A percentile compares a stretch with the other conserved stretches of the same genome.
These are phyloP conservation scores for Euura saliciscinereae DNA, from an alignment of 1,140 invertebrate genomes.

Conservation along the genomic window DNA sequence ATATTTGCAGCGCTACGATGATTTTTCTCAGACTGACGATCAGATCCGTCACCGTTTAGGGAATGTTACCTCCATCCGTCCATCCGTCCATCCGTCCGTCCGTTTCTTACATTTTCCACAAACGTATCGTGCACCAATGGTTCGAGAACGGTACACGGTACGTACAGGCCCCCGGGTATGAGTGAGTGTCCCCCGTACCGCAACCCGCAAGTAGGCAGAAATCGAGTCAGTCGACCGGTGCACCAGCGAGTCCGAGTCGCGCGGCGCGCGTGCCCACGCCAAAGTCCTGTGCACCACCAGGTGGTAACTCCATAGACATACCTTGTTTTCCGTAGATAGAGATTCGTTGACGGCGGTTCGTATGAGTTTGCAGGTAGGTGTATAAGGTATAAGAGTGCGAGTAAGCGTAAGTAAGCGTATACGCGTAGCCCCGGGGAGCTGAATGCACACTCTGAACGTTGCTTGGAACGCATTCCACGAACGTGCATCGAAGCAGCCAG, in stretches of 20 bases:
- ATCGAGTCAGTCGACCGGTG: not conserved
- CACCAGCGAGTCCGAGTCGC: not conserved
- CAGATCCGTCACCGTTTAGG: slow-evolving; percentile 45
- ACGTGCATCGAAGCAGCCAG: slow-evolving; percentile 16
- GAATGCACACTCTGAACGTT: not conserved
- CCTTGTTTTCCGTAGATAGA: slow-evolving; percentile 30
- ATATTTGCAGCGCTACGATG: slow-evolving; percentile 25
- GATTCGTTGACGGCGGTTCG: too few relatives aligned
- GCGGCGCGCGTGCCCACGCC: slow-evolving; percentile 4
- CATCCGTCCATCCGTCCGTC: not conserved
- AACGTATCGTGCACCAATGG: slow-evolving; percentile 8
- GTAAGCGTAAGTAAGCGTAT: not conserved
- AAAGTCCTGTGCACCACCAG: slow-evolving; percentile 14
- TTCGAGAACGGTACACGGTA: too few relatives aligned
- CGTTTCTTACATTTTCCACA: slow-evolving; percentile 25
- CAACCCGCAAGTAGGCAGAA: not conserved
- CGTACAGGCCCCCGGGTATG: too few relatives aligned
- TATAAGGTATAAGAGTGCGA: not conserved
- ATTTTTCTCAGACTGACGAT: slow-evolving; percentile 42
- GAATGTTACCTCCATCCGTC: slow-evolving; percentile 45
- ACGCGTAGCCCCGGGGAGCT: not conserved
- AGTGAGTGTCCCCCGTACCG: too few relatives aligned
- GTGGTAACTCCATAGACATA: slow-evolving; percentile 17
- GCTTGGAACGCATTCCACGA: slow-evolving; percentile 25
- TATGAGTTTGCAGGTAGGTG: too few relatives aligned